These are phyloP conservation scores for Clarias platycephalus DNA, from an alignment of 2,797 vertebrate genomes.

Conservation along the genomic window DNA sequence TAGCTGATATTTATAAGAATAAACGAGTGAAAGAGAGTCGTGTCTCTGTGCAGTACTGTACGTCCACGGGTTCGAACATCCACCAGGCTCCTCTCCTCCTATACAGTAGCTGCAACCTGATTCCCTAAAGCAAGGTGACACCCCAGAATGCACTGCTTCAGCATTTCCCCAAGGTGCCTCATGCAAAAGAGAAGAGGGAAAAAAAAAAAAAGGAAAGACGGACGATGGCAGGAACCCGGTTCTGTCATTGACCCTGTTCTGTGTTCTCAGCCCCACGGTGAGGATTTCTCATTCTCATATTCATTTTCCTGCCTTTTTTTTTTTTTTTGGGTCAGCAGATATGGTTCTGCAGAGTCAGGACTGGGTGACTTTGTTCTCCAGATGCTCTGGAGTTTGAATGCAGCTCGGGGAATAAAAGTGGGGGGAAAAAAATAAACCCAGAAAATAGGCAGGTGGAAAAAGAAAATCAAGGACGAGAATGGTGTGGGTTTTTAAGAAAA, in stretches of 20 bases:
- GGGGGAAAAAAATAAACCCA: not conserved
- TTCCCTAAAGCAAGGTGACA: conserved; percentile 31
- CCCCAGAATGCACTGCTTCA: conserved; percentile 45
- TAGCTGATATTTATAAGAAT: not conserved
- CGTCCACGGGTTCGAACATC: not conserved
- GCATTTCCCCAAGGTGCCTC: conserved; percentile 42
- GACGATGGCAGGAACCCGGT: not conserved
- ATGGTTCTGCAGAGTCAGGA: conserved; percentile 55
- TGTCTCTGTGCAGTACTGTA: too few species aligned
- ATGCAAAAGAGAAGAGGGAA: not conserved
- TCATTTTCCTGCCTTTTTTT: conserved; percentile 32
- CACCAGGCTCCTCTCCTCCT: conserved; percentile 47
- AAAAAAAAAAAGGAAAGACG: not conserved
- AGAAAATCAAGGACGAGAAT: not conserved
- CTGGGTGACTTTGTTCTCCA: conserved; percentile 47
- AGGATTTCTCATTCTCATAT: conserved; percentile 43
- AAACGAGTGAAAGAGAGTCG: not conserved
- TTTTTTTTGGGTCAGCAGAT: conserved; percentile 42
- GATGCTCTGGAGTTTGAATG: conserved; percentile 23
- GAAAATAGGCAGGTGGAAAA: conserved; percentile 9
- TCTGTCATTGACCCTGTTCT: conserved; percentile 52
- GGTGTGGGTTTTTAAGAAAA: too few species aligned
- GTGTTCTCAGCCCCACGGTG: conserved; percentile 34
- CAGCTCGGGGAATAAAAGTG: conserved; percentile 28
- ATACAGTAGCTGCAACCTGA: conserved; percentile 6